phyloP scores from a whole-genome alignment of 2,888 invertebrate genomes.

The Trichacis sp. region DNA sequence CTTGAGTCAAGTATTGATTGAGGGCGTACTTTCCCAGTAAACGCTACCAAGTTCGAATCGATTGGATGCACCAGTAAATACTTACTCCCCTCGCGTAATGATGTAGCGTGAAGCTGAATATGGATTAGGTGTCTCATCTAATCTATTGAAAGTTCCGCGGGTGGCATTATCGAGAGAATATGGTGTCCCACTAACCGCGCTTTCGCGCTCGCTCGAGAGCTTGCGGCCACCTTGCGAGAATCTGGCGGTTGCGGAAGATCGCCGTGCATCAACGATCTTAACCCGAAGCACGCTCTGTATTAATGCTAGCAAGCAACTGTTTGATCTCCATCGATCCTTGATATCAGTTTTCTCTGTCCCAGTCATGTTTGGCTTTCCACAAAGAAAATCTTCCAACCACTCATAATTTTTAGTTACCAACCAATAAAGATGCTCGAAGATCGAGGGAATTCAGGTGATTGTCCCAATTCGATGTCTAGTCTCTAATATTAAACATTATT shows the following conservation, averaged over 20 bases:
- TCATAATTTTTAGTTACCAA: too few species aligned
- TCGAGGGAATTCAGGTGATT: too few species aligned
- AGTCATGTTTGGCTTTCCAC: too few species aligned
- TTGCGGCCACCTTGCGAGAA: slow-evolving; percentile 45
- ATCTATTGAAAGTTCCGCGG: slow-evolving; percentile 17
- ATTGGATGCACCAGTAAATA: too few species aligned
- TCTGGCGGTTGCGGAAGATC: slow-evolving; percentile 51
- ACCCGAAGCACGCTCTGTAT: slow-evolving; percentile 55
- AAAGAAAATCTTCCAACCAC: too few species aligned
- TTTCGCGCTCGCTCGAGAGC: slow-evolving; percentile 32
- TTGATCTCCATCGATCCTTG: not conserved
- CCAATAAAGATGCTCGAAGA: too few species aligned
- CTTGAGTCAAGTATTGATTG: too few species aligned
- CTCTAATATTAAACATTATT: too few species aligned
- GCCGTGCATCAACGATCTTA: slow-evolving; percentile 47
- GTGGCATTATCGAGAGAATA: slow-evolving; percentile 29
- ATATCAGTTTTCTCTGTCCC: too few species aligned
- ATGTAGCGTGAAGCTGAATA: not conserved
- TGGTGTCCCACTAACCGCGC: slow-evolving; percentile 4
- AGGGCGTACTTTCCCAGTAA: too few species aligned
- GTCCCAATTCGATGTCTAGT: too few species aligned
- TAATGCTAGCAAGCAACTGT: slow-evolving; percentile 45
- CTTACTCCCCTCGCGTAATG: not conserved
- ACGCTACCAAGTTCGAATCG: too few species aligned
- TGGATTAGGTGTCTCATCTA: slow-evolving; percentile 18